Percentiles rank a stretch among this genome's conserved stretches.
Conservation (phyloP, 2,888 invertebrate species). For the Oxytorus armatus region DNA sequence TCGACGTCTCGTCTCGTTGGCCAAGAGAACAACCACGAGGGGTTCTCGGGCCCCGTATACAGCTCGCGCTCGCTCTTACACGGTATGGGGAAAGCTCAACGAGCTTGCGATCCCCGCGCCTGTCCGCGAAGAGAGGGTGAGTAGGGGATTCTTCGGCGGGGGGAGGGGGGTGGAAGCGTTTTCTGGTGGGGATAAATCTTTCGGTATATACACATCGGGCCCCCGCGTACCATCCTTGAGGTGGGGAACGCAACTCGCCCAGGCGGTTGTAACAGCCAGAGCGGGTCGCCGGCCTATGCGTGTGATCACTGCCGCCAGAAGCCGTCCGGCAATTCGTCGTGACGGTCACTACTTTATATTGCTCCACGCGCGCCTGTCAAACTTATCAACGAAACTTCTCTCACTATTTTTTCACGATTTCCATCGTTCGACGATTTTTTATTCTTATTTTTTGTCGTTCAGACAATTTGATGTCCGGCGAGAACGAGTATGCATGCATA, state of each 20-base stretch:
- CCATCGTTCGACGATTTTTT: neutral
- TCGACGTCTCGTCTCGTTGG: slow-evolving; percentile 75
- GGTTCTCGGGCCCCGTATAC: slow-evolving; percentile 46
- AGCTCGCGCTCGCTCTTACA: slow-evolving; percentile 8
- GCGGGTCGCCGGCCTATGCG: slow-evolving; percentile 27
- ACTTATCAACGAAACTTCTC: slow-evolving; percentile 2
- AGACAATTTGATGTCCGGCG: neutral
- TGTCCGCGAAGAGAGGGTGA: slow-evolving; percentile 42
- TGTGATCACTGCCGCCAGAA: slow-evolving; percentile 44
- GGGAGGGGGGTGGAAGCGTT: slow-evolving; percentile 67
- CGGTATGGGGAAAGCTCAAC: slow-evolving; percentile 62
- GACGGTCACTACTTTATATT: slow-evolving; percentile 37
- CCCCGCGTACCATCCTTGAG: slow-evolving; percentile 21
- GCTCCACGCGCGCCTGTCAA: slow-evolving; percentile 10
- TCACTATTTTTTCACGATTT: neutral
- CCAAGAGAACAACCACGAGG: slow-evolving; percentile 70
- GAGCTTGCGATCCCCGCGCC: slow-evolving; percentile 23
- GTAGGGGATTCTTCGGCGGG: slow-evolving; percentile 55
- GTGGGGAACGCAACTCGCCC: slow-evolving; percentile 50
- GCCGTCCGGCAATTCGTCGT: slow-evolving; percentile 52
- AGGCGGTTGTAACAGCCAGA: slow-evolving; percentile 12
- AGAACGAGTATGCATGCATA: neutral
- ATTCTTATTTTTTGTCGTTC: neutral
- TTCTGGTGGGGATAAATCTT: slow-evolving; percentile 23
- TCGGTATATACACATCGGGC: slow-evolving; percentile 27